A percentile compares a stretch with the other conserved stretches of the same genome.
These are phyloP conservation scores for Genyomyrus donnyi DNA, from an alignment of 2,113 vertebrate genomes.

Conservation along the genomic window DNA sequence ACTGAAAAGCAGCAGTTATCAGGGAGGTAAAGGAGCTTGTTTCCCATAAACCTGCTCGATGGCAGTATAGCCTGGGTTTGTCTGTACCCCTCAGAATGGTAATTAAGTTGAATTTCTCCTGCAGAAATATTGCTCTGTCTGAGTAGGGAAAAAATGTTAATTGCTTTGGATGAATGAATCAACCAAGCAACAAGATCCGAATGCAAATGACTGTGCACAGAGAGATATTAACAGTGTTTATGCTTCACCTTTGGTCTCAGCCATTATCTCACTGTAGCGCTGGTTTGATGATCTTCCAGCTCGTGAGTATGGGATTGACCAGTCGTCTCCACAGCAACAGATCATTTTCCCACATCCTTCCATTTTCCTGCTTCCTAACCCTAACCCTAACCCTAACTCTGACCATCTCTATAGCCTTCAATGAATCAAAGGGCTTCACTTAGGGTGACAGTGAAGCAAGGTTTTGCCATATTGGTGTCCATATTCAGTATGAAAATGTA, in stretches of 20 bases:
- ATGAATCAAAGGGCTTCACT: neutral
- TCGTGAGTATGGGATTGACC: neutral
- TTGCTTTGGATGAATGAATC: neutral
- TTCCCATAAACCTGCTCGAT: neutral
- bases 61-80: neutral
- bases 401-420: neutral
- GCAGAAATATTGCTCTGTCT: neutral
- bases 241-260: neutral
- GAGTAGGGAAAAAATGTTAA: neutral
- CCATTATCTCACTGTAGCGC: neutral
- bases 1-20: neutral
- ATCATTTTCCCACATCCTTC: neutral
- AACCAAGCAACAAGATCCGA: neutral
- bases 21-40: neutral
- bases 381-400: too few species aligned
- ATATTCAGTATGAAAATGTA: neutral
- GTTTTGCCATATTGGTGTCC: neutral
- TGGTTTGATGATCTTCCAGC: neutral
- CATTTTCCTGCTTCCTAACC: neutral
- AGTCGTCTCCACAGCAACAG: neutral
- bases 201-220: neutral
- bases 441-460: neutral
- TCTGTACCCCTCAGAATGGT: neutral
- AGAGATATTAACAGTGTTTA: neutral
- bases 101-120: neutral